Conservation (phyloP, 2,797 vertebrate genomes). For the Pagetopsis macropterus region DNA sequence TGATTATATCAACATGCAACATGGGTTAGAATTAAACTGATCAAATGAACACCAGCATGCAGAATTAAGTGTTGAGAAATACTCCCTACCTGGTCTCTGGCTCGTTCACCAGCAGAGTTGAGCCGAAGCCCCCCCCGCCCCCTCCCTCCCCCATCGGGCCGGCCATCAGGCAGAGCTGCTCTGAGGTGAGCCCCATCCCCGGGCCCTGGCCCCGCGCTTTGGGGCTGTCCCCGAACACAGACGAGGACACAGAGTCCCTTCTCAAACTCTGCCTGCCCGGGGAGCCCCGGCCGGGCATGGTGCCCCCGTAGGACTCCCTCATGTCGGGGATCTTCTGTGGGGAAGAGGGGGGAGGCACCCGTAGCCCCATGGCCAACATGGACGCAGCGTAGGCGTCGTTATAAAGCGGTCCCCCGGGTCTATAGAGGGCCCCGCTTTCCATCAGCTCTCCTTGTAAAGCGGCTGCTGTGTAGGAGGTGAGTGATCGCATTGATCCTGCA, state of each 20-base stretch:
- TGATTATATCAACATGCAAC: too few species aligned
- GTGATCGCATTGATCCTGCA: constrained; percentile 87
- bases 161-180: constrained; percentile 89
- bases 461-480: constrained; percentile 93
- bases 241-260: constrained; percentile 89
- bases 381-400: constrained; percentile 86
- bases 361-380: constrained; percentile 87
- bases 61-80: neutral
- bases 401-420: constrained; percentile 89
- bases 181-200: constrained; percentile 76
- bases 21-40: too few species aligned
- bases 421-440: constrained; percentile 88
- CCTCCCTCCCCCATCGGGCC: constrained; percentile 78
- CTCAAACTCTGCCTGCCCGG: constrained; percentile 92
- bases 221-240: constrained; percentile 91
- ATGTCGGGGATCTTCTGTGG: constrained; percentile 93
- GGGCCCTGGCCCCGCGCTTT: constrained; percentile 78
- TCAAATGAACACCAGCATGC: too few species aligned
- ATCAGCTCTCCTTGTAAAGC: constrained; percentile 94
- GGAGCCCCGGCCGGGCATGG: constrained; percentile 90
- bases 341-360: constrained; percentile 88
- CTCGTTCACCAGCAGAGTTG: constrained; percentile 89
- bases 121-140: constrained; percentile 80
- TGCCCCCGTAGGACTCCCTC: constrained; percentile 87
- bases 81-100: constrained; percentile 90